Evolutionary conservation across 2,797 vertebrate genomes (phyloP), one percentile per base, ranked within the genome.

Genomic region (Atherinosoma microstoma): DNA sequence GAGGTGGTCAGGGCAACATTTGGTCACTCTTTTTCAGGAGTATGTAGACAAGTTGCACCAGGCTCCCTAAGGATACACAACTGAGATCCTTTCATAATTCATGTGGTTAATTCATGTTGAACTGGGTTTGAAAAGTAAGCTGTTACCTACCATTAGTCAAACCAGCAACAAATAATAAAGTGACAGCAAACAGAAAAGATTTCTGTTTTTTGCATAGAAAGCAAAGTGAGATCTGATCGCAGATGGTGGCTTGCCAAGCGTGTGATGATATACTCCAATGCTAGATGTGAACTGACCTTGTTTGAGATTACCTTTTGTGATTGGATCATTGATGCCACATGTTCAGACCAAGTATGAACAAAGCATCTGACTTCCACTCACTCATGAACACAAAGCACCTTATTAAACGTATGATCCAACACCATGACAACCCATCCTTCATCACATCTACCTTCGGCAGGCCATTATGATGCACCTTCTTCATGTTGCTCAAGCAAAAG

Each of bases 351-450:
- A 18, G 38, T 30, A 53, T 13, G 12, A n/a, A 13, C 5, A 12
- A 3, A 56, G 9, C 16, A 22, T 29, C 51, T 56, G 64, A 66
- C 11, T 73, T 72, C 71, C 70, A 73, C 60, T 79, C 70, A 59
- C n/a, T 36, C 38, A 68, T 67, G 27, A 73, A 60, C n/a, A n/a
- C 38, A 73, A 51, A 75, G 35, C 63, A 42, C 74, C 70, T 20
- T 1, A 7, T 47, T 20, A 13, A 64, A 70, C 61, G 64, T 59
- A 67, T 67, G 60, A 73, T 64, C 40, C 67, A 69, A 75, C 34
- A 30, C 35, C 16, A 58, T 70, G 4, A 4, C 51, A 54, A 65
- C 69, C 34, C 20, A 20, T 63, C 57, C 47, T 53, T 63, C 13
- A 24, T 82, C 62, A 74, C 58, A 57, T 49, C 63, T 42, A 24